These are phyloP conservation scores for Eudyptes chrysolophus DNA, from an alignment of 2,113 vertebrate genomes.

Conservation along the genomic window DNA sequence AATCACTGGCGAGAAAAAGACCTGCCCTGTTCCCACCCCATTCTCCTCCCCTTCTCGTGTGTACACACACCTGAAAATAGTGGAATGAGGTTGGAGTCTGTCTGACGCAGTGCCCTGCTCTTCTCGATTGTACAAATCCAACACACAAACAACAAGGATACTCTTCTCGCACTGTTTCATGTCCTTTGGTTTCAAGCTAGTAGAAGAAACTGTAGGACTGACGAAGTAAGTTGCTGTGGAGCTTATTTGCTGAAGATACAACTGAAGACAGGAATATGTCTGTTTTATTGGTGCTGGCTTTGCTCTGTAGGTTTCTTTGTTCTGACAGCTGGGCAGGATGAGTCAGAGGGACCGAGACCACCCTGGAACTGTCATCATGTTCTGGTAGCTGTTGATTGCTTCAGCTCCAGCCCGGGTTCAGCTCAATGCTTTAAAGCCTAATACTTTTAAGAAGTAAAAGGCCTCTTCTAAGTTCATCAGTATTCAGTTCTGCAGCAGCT, in stretches of 20 bases:
- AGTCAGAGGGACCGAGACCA: neutral
- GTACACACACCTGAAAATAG: neutral
- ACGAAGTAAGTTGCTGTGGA: neutral
- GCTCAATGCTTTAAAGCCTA: neutral
- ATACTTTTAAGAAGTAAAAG: neutral
- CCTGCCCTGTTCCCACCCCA: fast-evolving
- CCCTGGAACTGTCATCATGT: fast-evolving
- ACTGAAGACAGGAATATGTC: neutral
- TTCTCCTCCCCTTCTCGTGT: neutral
- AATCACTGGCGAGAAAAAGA: neutral
- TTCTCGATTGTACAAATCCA: neutral
- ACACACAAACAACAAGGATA: neutral
- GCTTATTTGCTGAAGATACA: neutral
- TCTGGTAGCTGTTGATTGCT: neutral
- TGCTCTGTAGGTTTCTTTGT: neutral
- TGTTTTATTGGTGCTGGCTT: neutral
- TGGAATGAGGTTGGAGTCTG: neutral
- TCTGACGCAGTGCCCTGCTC: neutral
- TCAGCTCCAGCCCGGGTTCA: neutral
- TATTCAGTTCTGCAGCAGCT: neutral
- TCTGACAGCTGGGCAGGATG: neutral
- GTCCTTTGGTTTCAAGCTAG: neutral
- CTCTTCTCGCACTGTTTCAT: neutral
- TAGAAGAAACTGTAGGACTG: neutral
- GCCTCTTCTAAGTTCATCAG: neutral